Percentiles rank a stretch among this genome's conserved stretches.
Evolutionary conservation across 2,888 invertebrate species (phyloP).

Genomic region (Drosophila gaucha): DNA sequence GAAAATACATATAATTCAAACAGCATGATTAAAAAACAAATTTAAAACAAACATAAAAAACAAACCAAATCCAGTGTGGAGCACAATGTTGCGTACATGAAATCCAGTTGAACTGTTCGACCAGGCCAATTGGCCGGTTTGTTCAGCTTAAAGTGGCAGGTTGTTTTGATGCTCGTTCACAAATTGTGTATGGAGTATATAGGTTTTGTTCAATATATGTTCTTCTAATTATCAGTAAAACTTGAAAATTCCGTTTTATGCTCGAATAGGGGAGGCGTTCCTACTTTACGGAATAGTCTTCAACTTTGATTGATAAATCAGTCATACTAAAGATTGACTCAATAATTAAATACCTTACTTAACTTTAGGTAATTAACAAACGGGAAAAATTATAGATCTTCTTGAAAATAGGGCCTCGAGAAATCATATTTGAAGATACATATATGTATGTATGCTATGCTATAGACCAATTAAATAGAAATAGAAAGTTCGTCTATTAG

Average conservation of each 20-base stretch:
- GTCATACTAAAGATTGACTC: too few species aligned
- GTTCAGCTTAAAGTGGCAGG: slow-evolving; percentile 23
- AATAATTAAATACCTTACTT: too few species aligned
- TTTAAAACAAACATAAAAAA: neutral
- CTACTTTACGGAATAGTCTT: too few species aligned
- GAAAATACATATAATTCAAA: slow-evolving; percentile 21
- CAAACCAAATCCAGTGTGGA: slow-evolving; percentile 25
- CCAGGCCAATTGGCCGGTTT: slow-evolving; percentile 41
- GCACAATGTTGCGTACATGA: slow-evolving; percentile 24
- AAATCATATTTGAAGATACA: too few species aligned
- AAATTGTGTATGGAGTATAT: neutral
- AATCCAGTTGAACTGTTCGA: slow-evolving; percentile 29
- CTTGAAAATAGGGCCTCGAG: too few species aligned
- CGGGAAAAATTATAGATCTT: too few species aligned
- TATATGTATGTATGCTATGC: too few species aligned
- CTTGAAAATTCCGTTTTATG: too few species aligned
- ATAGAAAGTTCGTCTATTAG: neutral
- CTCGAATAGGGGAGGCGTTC: too few species aligned
- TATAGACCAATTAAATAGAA: too few species aligned
- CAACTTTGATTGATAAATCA: too few species aligned
- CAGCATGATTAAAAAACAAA: slow-evolving; percentile 16
- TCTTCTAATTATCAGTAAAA: neutral
- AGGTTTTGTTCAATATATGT: neutral
- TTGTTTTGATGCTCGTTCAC: neutral
- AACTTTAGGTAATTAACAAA: too few species aligned